These are phyloP conservation scores for Xylophagus ater DNA, from an alignment of 2,888 invertebrate species.

Conservation along the genomic window DNA sequence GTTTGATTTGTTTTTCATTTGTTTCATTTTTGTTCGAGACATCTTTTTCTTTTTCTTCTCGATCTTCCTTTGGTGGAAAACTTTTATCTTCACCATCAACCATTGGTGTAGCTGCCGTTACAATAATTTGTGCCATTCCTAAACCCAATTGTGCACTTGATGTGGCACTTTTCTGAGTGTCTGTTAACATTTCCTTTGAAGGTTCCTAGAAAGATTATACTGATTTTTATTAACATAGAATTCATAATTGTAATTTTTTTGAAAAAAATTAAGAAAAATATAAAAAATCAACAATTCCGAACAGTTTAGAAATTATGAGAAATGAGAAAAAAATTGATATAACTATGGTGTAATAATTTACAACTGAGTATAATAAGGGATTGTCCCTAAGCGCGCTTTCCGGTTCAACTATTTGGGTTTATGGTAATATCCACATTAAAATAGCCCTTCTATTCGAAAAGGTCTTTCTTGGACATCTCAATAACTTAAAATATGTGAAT, in stretches of 20 bases:
- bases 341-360: no score
- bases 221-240: no score
- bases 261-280: conserved; percentile 13
- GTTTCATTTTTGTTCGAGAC: conserved; percentile 15
- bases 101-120: conserved; percentile 90
- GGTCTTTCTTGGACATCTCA: no score
- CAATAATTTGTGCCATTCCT: conserved; percentile 81
- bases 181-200: no score
- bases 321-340: no score
- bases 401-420: background rate
- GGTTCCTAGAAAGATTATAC: no score
- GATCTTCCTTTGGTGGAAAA: conserved; percentile 52
- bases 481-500: no score
- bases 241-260: conserved; percentile 16
- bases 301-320: no score
- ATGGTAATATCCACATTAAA: background rate
- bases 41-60: conserved; percentile 30
- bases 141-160: conserved; percentile 50
- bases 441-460: no score
- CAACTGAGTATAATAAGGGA: no score
- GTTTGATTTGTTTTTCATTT: no score
- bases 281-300: conserved; percentile 9
- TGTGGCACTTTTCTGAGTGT: conserved; percentile 14
- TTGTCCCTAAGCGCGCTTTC: no score
- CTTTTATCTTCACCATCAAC: conserved; percentile 72